These are phyloP conservation scores for Callyntrura sp. DNA, from an alignment of 2,888 invertebrate genomes.

Conservation along the genomic window DNA sequence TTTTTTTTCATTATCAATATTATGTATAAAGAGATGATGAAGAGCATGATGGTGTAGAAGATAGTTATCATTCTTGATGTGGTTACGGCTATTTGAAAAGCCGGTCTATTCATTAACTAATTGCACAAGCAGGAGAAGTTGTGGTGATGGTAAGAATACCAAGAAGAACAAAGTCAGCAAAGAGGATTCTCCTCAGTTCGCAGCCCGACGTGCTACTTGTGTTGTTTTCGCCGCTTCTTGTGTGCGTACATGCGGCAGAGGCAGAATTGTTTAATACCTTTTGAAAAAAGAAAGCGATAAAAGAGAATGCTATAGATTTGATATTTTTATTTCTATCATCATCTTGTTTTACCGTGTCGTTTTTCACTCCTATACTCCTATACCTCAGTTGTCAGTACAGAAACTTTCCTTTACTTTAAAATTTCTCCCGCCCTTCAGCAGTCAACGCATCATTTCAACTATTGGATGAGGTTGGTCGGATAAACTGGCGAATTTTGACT, in stretches of 20 bases:
- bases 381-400: too few relatives aligned
- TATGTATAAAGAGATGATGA: conserved; percentile 10
- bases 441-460: neutral
- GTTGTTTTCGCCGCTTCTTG: neutral
- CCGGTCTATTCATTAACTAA: conserved; percentile 76
- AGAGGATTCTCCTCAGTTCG: neutral
- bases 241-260: neutral
- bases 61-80: conserved; percentile 38
- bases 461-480: conserved; percentile 32
- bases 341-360: neutral
- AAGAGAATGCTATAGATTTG: conserved; percentile 1
- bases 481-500: neutral
- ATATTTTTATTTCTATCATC: conserved; percentile 22
- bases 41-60: neutral
- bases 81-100: conserved; percentile 47
- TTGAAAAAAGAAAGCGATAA: neutral
- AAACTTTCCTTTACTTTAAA: neutral
- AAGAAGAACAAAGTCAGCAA: too few relatives aligned
- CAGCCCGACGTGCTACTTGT: neutral
- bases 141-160: neutral
- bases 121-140: conserved; percentile 61
- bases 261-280: neutral
- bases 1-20: conserved; percentile 1
- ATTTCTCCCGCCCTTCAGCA: conserved; percentile 44
- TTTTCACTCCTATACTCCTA: too few relatives aligned